These are phyloP conservation scores for Drosophila hydei DNA, from an alignment of 1,140 invertebrate species.

Conservation along the genomic window DNA sequence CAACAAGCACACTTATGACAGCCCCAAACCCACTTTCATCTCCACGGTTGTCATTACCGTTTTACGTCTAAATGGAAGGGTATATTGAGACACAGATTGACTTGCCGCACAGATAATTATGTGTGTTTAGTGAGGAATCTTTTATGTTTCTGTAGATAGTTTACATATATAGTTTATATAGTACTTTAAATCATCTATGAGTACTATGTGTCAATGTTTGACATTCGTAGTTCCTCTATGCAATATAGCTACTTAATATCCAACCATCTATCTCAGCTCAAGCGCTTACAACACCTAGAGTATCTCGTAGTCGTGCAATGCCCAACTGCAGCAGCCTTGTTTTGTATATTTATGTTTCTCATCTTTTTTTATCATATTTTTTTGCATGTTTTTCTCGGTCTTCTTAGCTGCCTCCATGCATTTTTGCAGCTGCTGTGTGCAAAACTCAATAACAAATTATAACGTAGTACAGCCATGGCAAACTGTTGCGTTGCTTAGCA, in stretches of 20 bases:
- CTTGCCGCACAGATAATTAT: not conserved
- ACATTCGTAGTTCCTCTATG: no score
- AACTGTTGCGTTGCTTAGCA: conserved; percentile 83
- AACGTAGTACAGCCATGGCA: conserved; percentile 84
- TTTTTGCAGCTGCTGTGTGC: conserved; percentile 74
- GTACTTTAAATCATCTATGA: no score
- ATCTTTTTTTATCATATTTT: conserved; percentile 35
- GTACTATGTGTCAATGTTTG: no score
- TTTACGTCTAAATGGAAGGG: conserved; percentile 1
- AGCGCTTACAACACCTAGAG: no score
- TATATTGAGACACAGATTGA: not conserved
- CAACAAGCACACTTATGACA: conserved; percentile 48
- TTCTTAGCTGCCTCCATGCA: conserved; percentile 48
- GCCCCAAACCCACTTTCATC: conserved; percentile 13
- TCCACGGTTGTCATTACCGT: conserved; percentile 10
- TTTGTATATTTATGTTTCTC: conserved; percentile 42
- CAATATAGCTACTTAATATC: no score
- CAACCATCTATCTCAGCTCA: no score
- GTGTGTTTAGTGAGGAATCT: not conserved
- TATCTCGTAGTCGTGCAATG: no score
- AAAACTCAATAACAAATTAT: conserved; percentile 84
- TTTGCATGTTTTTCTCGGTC: conserved; percentile 41
- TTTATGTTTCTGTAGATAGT: no score
- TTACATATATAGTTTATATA: no score
- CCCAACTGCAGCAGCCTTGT: not conserved